A percentile compares a stretch with the other conserved stretches of the same genome.
Evolutionary conservation across 2,888 invertebrate species (phyloP).

Genomic region (Philaethria dido): DNA sequence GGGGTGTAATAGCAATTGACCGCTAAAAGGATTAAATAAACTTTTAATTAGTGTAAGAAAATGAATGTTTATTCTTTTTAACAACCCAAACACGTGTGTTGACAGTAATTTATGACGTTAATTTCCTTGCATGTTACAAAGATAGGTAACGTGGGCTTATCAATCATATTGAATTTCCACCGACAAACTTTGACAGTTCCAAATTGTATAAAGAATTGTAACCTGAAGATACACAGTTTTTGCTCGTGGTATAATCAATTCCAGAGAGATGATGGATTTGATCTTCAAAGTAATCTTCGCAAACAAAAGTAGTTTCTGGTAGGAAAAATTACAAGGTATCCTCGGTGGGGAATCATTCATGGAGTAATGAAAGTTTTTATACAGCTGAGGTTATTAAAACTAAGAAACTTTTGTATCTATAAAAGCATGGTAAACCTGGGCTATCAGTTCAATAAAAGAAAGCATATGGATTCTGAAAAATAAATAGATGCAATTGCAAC

Average conservation of each 20-base stretch:
- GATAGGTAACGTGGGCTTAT: neutral
- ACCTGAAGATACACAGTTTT: neutral
- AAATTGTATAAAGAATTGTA: constrained; percentile 8
- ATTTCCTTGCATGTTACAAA: neutral
- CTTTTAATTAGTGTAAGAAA: neutral
- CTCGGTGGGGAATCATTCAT: neutral
- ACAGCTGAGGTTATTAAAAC: neutral
- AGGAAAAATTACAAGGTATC: neutral
- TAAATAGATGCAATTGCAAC: neutral
- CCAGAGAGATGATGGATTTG: neutral
- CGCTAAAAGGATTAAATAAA: neutral
- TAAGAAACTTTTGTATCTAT: no score
- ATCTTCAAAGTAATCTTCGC: neutral
- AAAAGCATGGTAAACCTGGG: neutral
- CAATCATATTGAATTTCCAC: neutral
- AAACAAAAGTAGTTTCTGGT: neutral
- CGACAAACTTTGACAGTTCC: neutral
- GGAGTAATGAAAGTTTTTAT: neutral
- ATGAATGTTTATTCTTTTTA: no score
- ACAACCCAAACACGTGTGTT: neutral
- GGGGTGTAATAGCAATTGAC: neutral
- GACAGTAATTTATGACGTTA: neutral
- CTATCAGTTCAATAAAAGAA: neutral
- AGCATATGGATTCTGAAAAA: neutral
- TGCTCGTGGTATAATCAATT: neutral